Conservation (phyloP, 2,888 invertebrate genomes). For the Vanessa cardui region DNA sequence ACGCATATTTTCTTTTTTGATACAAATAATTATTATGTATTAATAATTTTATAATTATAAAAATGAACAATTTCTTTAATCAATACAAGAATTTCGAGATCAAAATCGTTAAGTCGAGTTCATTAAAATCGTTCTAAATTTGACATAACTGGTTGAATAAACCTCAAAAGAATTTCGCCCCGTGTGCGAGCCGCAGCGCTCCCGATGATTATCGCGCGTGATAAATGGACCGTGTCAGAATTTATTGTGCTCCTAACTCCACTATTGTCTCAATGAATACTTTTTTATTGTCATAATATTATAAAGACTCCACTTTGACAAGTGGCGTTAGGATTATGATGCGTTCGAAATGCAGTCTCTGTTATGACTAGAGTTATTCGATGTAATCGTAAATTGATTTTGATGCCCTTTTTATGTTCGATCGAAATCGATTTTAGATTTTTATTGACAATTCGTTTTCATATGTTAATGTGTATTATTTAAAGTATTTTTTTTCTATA, state of each 20-base stretch:
- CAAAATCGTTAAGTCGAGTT: slow-evolving; percentile 30
- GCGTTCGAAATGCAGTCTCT: slow-evolving; percentile 56
- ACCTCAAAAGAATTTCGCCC: slow-evolving; percentile 68
- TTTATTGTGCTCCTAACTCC: slow-evolving; percentile 74
- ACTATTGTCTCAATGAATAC: slow-evolving; percentile 82
- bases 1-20: too few species aligned
- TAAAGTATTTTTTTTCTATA: slow-evolving; percentile 42
- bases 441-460: slow-evolving; percentile 69
- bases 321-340: slow-evolving; percentile 75
- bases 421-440: slow-evolving; percentile 72
- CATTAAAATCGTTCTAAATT: slow-evolving; percentile 46
- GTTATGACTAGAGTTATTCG: slow-evolving; percentile 62
- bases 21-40: too few species aligned
- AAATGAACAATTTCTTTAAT: slow-evolving; percentile 23
- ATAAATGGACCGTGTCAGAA: slow-evolving; percentile 80
- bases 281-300: slow-evolving; percentile 79
- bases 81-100: slow-evolving; percentile 30
- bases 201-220: slow-evolving; percentile 75
- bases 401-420: slow-evolving; percentile 72
- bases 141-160: slow-evolving; percentile 64
- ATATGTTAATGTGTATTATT: slow-evolving; percentile 73
- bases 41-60: not conserved
- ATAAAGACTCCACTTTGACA: slow-evolving; percentile 70
- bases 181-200: slow-evolving; percentile 55
- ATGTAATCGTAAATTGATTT: slow-evolving; percentile 74